Conservation (phyloP, 2,797 vertebrate genomes). For the Cossypha polioptera region DNA sequence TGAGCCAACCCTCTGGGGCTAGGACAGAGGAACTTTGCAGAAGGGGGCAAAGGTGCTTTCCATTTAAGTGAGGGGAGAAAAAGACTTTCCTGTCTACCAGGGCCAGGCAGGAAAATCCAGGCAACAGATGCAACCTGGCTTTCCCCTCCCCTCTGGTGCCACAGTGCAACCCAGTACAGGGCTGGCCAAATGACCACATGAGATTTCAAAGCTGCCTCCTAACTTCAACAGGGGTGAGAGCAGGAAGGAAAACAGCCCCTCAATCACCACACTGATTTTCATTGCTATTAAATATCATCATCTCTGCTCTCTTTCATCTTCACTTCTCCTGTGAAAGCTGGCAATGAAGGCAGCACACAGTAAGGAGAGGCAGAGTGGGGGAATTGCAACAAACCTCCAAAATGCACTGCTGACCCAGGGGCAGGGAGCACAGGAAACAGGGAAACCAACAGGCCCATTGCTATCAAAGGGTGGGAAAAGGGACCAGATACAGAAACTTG, state of each 20-base stretch:
- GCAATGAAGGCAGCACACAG: background rate
- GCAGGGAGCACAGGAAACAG: background rate
- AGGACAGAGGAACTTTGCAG: background rate
- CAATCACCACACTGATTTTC: background rate
- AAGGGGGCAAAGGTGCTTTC: background rate
- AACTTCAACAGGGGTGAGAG: background rate
- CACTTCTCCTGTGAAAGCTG: background rate
- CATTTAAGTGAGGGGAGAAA: background rate
- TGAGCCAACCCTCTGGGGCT: fast-evolving
- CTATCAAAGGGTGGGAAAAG: background rate
- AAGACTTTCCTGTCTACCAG: fast-evolving
- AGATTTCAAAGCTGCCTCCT: background rate
- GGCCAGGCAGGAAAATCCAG: background rate
- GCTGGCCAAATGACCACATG: fast-evolving
- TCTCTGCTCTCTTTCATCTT: conserved; percentile 39
- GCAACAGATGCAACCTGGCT: background rate
- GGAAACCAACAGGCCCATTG: fast-evolving
- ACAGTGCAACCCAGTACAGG: fast-evolving
- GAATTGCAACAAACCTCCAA: background rate
- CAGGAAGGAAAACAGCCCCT: background rate
- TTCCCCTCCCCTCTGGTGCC: background rate
- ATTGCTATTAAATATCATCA: conserved; percentile 10
- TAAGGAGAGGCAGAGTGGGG: background rate
- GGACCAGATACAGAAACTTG: background rate
- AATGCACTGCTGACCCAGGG: fast-evolving